A percentile compares a stretch with the other conserved stretches of the same genome.
Conservation (phyloP, 2,888 invertebrate genomes). For the Deilephila porcellus region DNA sequence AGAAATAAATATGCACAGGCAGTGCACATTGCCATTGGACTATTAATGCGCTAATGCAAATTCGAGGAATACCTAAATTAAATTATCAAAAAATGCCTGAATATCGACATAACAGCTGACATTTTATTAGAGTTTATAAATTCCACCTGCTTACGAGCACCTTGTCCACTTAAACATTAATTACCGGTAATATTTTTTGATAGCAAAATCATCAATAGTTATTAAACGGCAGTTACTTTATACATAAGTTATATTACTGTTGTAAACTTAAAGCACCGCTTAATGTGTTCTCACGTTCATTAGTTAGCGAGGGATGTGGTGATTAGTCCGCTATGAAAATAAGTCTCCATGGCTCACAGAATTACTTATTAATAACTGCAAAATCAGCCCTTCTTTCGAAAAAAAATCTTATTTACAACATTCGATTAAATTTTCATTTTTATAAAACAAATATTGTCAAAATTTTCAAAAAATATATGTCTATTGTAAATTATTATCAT, state of each 20-base stretch:
- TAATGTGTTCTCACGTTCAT: constrained; percentile 26
- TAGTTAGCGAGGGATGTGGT: constrained; percentile 8
- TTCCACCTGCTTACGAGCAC: constrained; percentile 19
- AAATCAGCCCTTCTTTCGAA: no score
- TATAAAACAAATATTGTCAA: no score
- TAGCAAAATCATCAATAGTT: constrained; percentile 20
- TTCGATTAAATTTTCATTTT: no score
- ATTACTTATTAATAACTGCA: background rate
- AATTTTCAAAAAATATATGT: no score
- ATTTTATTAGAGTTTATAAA: constrained; percentile 24
- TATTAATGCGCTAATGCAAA: background rate
- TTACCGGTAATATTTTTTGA: constrained; percentile 10
- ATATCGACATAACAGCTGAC: constrained; percentile 8
- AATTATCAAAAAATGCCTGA: background rate
- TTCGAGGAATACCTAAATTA: background rate
- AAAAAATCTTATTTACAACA: no score
- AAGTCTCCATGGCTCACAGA: background rate
- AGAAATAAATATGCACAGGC: no score
- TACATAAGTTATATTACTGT: constrained; percentile 12
- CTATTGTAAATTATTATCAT: no score
- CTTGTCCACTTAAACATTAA: constrained; percentile 20
- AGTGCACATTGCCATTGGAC: no score
- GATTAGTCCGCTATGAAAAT: background rate
- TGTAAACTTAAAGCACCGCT: constrained; percentile 16
- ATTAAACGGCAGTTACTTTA: constrained; percentile 19